phyloP scores from a whole-genome alignment of 64 coral and sea anemone species.

The Montipora foliosa region DNA sequence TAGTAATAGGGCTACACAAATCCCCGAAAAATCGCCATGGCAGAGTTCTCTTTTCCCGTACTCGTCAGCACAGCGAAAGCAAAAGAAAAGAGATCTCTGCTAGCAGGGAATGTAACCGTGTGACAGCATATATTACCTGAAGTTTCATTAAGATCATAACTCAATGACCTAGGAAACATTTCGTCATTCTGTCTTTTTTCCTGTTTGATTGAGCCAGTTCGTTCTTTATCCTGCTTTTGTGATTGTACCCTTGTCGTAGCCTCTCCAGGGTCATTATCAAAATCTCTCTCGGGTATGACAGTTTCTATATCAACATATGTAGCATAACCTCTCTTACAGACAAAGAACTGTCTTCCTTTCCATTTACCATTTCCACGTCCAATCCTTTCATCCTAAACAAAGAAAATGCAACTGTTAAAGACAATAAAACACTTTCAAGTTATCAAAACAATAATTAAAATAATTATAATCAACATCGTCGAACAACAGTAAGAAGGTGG shows the following conservation, averaged over 20 bases:
- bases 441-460: too few relatives aligned
- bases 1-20: too few relatives aligned
- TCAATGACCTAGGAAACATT: neutral
- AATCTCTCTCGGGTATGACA: constrained; percentile 74
- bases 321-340: constrained; percentile 38
- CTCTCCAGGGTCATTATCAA: constrained; percentile 18
- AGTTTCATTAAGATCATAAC: neutral
- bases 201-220: neutral
- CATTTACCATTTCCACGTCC: constrained; percentile 45
- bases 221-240: neutral
- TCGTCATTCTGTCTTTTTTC: neutral
- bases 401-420: neutral
- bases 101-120: neutral
- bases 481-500: too few relatives aligned
- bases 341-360: constrained; percentile 35
- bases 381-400: constrained; percentile 43
- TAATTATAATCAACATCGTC: too few relatives aligned
- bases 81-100: too few relatives aligned
- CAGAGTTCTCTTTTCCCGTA: too few relatives aligned
- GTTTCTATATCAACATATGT: neutral
- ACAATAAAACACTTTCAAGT: too few relatives aligned
- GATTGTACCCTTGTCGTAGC: neutral
- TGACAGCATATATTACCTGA: neutral
- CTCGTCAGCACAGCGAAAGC: too few relatives aligned
- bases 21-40: too few relatives aligned